These are phyloP conservation scores for Australoheros facetus DNA, from an alignment of 2,797 vertebrate species.

Conservation along the genomic window DNA sequence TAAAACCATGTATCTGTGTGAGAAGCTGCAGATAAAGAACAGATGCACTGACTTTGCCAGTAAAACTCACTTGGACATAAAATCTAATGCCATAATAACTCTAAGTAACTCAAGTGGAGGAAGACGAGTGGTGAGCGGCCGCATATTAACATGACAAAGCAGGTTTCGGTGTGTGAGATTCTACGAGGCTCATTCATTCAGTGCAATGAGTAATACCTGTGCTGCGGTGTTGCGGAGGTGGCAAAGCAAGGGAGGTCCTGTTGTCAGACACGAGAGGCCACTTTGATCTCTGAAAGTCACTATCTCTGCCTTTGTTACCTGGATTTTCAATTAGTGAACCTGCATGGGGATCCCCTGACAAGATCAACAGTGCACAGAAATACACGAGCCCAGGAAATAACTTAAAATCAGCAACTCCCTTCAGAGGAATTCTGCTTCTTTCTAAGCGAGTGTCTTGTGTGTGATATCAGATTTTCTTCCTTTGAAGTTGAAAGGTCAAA, in stretches of 20 bases:
- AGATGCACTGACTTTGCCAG: conserved; percentile 46
- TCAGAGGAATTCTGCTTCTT: conserved; percentile 50
- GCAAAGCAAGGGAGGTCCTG: conserved; percentile 38
- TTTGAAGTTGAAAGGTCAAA: conserved; percentile 68
- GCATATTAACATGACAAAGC: conserved; percentile 9
- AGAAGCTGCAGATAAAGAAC: conserved; percentile 48
- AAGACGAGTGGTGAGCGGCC: neutral
- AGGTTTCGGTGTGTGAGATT: neutral
- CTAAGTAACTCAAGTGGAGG: conserved; percentile 9
- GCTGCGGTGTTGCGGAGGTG: conserved; percentile 34
- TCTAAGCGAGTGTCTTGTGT: conserved; percentile 46
- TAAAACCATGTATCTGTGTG: conserved; percentile 24
- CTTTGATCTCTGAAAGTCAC: conserved; percentile 73
- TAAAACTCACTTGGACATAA: conserved; percentile 30
- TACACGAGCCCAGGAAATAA: conserved; percentile 39
- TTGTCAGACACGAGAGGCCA: conserved; percentile 50
- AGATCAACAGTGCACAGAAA: conserved; percentile 43
- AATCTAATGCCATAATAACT: conserved; percentile 38
- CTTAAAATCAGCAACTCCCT: conserved; percentile 52
- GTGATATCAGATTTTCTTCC: conserved; percentile 72
- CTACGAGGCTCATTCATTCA: conserved; percentile 13
- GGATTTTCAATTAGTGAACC: conserved; percentile 70
- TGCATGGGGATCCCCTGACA: conserved; percentile 76
- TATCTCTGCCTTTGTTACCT: conserved; percentile 64
- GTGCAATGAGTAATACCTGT: neutral